These are phyloP conservation scores for Caradrina clavipalpis DNA, from an alignment of 2,888 invertebrate species.

Conservation along the genomic window DNA sequence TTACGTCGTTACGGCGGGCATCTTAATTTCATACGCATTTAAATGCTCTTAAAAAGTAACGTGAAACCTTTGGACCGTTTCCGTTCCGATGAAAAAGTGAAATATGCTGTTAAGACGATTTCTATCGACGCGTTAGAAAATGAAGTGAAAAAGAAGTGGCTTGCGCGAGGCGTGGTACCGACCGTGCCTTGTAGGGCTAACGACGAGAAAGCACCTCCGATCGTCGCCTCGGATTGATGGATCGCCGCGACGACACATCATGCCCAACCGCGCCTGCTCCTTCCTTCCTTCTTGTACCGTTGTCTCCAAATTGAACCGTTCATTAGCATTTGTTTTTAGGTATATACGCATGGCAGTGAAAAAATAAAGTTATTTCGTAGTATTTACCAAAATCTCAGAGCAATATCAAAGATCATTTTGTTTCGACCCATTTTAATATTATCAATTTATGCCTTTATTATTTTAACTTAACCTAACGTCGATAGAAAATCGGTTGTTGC, in stretches of 20 bases:
- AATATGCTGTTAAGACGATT: slow-evolving; percentile 88
- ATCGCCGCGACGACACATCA: slow-evolving; percentile 72
- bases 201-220: slow-evolving; percentile 90
- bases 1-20: slow-evolving; percentile 83
- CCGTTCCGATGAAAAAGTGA: slow-evolving; percentile 84
- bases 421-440: slow-evolving; percentile 7
- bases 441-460: background rate
- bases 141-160: slow-evolving; percentile 89
- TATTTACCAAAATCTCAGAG: slow-evolving; percentile 1
- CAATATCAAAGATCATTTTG: slow-evolving; percentile 4
- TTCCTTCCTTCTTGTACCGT: slow-evolving; percentile 37
- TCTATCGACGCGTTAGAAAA: slow-evolving; percentile 90
- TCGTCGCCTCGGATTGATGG: slow-evolving; percentile 87
- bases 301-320: slow-evolving; percentile 40
- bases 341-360: background rate
- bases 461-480: background rate
- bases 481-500: background rate
- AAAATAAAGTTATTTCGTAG: slow-evolving; percentile 12
- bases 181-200: slow-evolving; percentile 88
- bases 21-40: slow-evolving; percentile 84
- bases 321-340: slow-evolving; percentile 21
- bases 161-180: slow-evolving; percentile 87
- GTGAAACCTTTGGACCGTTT: slow-evolving; percentile 81
- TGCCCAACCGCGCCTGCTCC: slow-evolving; percentile 61
- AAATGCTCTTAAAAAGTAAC: slow-evolving; percentile 79